phyloP scores from a whole-genome alignment of 2,797 vertebrate species.

The Channallabes apus region DNA sequence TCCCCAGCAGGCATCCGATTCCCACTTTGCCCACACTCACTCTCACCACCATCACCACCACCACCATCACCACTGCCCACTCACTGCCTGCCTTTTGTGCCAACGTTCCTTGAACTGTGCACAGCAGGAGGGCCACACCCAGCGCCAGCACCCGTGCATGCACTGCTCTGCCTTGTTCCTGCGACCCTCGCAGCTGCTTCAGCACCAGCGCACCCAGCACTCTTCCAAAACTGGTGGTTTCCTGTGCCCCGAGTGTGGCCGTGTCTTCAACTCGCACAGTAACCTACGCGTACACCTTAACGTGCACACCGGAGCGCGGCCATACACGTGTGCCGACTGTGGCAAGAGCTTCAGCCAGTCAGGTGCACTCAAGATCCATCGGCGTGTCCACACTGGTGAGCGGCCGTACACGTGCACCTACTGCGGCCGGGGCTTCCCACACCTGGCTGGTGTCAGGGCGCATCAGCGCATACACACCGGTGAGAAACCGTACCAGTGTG shows the following conservation, averaged over 20 bases:
- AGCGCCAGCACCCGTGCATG: constrained; percentile 73
- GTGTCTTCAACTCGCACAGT: constrained; percentile 80
- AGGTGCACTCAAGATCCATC: constrained; percentile 79
- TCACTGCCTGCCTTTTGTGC: constrained; percentile 66
- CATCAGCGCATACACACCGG: constrained; percentile 81
- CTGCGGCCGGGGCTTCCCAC: constrained; percentile 77
- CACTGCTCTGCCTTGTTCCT: constrained; percentile 76
- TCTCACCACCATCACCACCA: constrained; percentile 68
- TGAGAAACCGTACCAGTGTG: constrained; percentile 78
- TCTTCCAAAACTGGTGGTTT: constrained; percentile 71
- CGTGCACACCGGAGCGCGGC: constrained; percentile 78
- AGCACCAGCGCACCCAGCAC: constrained; percentile 78
- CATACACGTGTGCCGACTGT: constrained; percentile 75
- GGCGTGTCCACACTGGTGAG: constrained; percentile 78
- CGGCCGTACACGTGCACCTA: constrained; percentile 76
- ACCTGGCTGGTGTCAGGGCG: constrained; percentile 77
- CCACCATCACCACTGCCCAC: constrained; percentile 74
- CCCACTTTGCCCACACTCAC: constrained; percentile 59
- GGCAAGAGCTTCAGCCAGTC: constrained; percentile 83
- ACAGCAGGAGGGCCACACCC: constrained; percentile 64
- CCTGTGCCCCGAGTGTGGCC: constrained; percentile 75
- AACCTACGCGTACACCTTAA: constrained; percentile 82
- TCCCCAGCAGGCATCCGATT: constrained; percentile 59
- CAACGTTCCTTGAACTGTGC: constrained; percentile 68
- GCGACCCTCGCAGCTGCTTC: constrained; percentile 76